phyloP scores from a whole-genome alignment of 2,888 invertebrate genomes.

The Dione juno region DNA sequence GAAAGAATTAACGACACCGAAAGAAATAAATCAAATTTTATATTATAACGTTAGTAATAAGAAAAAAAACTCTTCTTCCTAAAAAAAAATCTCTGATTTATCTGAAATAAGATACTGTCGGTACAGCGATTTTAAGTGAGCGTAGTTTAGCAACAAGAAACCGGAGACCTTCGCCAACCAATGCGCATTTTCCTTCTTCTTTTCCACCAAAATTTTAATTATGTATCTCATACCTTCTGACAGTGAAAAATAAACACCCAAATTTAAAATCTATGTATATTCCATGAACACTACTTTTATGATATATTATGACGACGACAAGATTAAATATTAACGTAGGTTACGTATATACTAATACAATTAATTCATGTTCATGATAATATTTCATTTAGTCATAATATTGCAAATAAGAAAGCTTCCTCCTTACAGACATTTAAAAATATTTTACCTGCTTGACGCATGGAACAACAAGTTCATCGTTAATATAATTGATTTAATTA shows the following conservation, averaged over 20 bases:
- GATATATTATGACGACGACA: not conserved
- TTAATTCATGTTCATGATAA: not conserved
- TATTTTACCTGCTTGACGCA: no score
- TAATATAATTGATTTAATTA: no score
- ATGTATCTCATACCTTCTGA: not conserved
- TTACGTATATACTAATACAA: no score
- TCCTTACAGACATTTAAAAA: no score
- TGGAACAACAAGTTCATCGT: no score
- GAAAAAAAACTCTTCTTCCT: no score
- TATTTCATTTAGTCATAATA: not conserved
- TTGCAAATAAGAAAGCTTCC: not conserved
- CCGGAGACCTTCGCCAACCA: not conserved
- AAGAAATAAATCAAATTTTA: no score
- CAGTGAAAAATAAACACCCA: constrained; percentile 6
- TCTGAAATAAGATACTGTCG: no score
- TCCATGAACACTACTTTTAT: not conserved
- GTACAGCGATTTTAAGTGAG: constrained; percentile 11
- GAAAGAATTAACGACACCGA: no score
- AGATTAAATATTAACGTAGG: not conserved
- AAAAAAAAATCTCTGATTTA: no score
- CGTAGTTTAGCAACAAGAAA: constrained; percentile 12
- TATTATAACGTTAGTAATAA: no score
- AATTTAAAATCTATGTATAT: not conserved
- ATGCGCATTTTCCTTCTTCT: constrained; percentile 3
- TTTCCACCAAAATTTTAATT: not conserved